Evolutionary conservation across 2,797 vertebrate species (phyloP).

Genomic region (Triplophysa yarkandensis): DNA sequence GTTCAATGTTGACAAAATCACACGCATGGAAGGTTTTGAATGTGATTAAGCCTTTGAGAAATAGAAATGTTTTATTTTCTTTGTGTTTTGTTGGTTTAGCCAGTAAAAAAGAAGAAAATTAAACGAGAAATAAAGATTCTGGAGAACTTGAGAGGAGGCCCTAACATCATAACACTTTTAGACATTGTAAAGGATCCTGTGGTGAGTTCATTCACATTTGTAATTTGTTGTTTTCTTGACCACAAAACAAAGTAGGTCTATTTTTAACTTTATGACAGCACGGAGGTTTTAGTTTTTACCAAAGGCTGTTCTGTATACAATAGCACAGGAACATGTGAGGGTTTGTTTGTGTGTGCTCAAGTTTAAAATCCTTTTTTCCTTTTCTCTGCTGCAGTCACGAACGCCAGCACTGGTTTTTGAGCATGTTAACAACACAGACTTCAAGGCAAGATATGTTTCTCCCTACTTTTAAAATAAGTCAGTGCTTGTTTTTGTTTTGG

Average conservation of each 20-base stretch:
- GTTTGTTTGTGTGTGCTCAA: not conserved
- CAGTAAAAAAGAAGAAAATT: conserved; percentile 99
- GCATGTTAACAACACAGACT: conserved; percentile 99
- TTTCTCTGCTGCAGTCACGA: conserved; percentile 74
- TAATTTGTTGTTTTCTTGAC: not conserved
- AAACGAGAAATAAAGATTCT: conserved; percentile 99
- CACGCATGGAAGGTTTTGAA: not conserved
- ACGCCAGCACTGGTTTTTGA: conserved; percentile 99
- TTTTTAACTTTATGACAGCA: not conserved
- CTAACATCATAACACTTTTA: conserved; percentile 98
- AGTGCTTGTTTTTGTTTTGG: not conserved
- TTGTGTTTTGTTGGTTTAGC: conserved; percentile 70
- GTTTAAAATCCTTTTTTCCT: not conserved
- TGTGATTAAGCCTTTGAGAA: not conserved
- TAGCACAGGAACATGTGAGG: not conserved
- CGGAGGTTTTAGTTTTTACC: not conserved
- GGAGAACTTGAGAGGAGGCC: conserved; percentile 95
- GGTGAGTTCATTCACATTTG: conserved; percentile 75
- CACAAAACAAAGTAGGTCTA: not conserved
- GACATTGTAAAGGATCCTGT: conserved; percentile 99
- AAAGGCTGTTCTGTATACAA: not conserved
- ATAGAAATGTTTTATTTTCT: not conserved
- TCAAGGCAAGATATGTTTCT: conserved; percentile 83
- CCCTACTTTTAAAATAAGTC: not conserved
- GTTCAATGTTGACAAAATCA: not conserved